These are phyloP conservation scores for Troides aeacus DNA, from an alignment of 2,888 invertebrate species.

Conservation along the genomic window DNA sequence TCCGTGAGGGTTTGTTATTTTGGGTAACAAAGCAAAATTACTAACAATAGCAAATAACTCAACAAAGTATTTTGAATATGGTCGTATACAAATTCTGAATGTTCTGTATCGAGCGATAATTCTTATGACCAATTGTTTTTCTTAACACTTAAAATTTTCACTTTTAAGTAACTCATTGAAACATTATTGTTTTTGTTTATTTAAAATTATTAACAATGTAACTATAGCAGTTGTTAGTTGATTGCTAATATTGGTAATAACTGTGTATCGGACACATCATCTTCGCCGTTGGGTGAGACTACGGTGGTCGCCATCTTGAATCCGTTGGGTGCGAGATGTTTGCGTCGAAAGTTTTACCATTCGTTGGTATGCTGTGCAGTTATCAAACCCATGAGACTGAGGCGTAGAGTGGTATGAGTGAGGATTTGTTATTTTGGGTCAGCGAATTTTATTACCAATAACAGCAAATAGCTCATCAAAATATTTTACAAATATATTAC, in stretches of 20 bases:
- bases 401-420: not conserved
- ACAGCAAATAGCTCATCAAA: no score
- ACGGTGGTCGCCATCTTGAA: not conserved
- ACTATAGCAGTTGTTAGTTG: not conserved
- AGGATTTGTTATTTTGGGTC: not conserved
- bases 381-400: not conserved
- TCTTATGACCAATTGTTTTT: no score
- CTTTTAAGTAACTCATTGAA: no score
- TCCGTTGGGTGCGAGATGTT: not conserved
- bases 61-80: not conserved
- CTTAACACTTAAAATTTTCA: no score
- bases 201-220: not conserved
- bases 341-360: not conserved
- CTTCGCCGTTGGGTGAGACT: not conserved
- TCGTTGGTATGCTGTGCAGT: not conserved
- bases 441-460: no score
- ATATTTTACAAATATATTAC: no score
- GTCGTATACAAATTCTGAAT: no score
- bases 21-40: not conserved
- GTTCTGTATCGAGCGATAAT: no score
- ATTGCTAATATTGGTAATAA: not conserved
- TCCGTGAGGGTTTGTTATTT: constrained; percentile 1
- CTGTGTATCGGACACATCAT: not conserved
- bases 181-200: not conserved
- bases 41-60: not conserved